A percentile compares a stretch with the other conserved stretches of the same genome.
Evolutionary conservation across 2,888 invertebrate species (phyloP).

Genomic region (Athalia cordata): DNA sequence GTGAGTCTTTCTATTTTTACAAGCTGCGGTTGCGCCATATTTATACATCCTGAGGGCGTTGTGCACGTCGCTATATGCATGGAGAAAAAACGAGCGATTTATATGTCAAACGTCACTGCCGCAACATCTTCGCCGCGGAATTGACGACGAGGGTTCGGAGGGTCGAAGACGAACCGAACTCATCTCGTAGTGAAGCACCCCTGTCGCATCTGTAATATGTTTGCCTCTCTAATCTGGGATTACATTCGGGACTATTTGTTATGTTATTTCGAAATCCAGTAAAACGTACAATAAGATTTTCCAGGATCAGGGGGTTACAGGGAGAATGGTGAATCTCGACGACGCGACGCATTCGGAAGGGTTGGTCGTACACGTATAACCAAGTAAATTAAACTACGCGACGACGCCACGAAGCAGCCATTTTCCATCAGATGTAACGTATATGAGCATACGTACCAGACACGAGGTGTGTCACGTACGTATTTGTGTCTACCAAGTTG

Average conservation of each 20-base stretch:
- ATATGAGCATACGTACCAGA: too few species aligned
- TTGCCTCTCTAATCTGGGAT: slow-evolving; percentile 48
- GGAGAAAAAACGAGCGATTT: slow-evolving; percentile 2
- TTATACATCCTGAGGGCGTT: too few species aligned
- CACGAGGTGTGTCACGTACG: too few species aligned
- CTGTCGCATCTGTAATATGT: slow-evolving; percentile 15
- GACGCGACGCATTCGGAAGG: neutral
- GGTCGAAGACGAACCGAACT: neutral
- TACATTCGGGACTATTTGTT: slow-evolving; percentile 51
- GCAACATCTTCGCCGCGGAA: too few species aligned
- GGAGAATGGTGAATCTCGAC: too few species aligned
- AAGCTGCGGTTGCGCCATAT: too few species aligned
- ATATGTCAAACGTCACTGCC: neutral
- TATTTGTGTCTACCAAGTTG: too few species aligned
- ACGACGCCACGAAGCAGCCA: too few species aligned
- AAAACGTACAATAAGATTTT: slow-evolving; percentile 62
- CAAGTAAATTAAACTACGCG: too few species aligned
- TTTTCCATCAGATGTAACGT: too few species aligned
- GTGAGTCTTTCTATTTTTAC: too few species aligned
- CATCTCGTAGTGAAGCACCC: neutral
- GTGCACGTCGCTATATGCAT: neutral
- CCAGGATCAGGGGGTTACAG: neutral
- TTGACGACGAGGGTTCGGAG: too few species aligned
- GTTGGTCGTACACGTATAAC: neutral
- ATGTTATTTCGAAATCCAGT: slow-evolving; percentile 51